Base-by-base conservation (phyloP, 2,888 invertebrate genomes). In the Bellardia pandia region DNA sequence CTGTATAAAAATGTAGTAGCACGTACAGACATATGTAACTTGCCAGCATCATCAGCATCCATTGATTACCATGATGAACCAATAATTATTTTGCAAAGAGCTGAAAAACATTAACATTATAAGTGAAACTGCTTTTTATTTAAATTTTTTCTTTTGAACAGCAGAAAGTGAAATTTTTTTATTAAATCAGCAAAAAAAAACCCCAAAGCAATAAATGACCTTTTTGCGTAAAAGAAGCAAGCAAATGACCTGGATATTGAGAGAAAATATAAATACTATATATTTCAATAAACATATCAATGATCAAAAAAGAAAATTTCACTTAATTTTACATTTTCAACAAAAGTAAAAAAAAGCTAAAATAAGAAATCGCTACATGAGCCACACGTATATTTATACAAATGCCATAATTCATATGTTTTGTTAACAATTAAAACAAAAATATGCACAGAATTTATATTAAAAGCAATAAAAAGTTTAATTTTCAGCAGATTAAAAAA, bases 11-110 rank as follows among this genome's bases (percentile, higher is more conserved):
- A n/a, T 42, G 30, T 37, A 6, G 45, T 9, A 66, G 48, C 45
- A 75, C 13, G n/a, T 68, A 23, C 23, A 23, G 23, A 23, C 23
- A 23, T 23, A 23, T 23, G 23, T 23, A 48, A 23, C 37, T 37
- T 14, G 40, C 23, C 1, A 80, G 42, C 81, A 71, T 56, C 76
- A 45, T 77, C 71, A 71, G 64, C 48, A 69, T 71, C 33, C 83
- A 83, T 77, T 77, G 83, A 83, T 83, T 77, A 64, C 83, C 71
- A 83, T 77, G 76, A 83, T 71, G 83, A 71, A 72, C 77, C 83
- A 83, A 83, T 83, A 83, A 83, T 45, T 71, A 64, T 77, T 72
- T 77, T 45, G 83, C 62, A 64, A 74, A 45, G 16, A 51, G 16
- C 69, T 62, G 60, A 76, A 82, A 75, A n/a, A 45, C 8, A 40